These are phyloP conservation scores for Tupaia tana DNA, from an alignment of 2,113 vertebrate genomes.

Conservation along the genomic window DNA sequence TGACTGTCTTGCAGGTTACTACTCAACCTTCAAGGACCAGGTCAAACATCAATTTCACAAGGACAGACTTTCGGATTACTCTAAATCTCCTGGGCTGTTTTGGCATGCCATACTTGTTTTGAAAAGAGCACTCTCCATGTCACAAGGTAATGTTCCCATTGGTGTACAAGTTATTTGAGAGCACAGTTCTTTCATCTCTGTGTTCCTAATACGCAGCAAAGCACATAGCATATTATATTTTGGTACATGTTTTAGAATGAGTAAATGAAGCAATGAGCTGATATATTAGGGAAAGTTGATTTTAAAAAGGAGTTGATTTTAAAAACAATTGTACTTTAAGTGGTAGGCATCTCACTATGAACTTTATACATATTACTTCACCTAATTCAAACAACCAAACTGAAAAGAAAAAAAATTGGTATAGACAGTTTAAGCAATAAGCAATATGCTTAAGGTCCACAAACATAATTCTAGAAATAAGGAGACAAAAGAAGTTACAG, in stretches of 20 bases:
- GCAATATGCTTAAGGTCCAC: no score
- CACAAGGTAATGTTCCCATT: background rate
- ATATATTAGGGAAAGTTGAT: background rate
- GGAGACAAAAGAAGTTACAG: no score
- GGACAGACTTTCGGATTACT: background rate
- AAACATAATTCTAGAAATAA: no score
- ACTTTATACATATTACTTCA: background rate
- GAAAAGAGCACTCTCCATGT: background rate
- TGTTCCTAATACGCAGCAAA: background rate
- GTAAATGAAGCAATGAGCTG: background rate
- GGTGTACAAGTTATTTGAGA: background rate
- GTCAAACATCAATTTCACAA: slow-evolving; percentile 26
- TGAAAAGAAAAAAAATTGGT: background rate
- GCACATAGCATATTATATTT: background rate
- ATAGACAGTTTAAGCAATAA: no score
- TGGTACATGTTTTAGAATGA: background rate
- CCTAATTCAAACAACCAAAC: background rate
- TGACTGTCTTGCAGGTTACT: background rate
- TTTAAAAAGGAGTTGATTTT: background rate
- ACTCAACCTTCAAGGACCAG: background rate
- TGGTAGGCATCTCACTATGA: background rate
- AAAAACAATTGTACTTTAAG: background rate
- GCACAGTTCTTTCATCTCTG: background rate
- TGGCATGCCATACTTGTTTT: background rate
- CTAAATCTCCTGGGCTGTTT: background rate